Evolutionary conservation across 2,797 vertebrate species (phyloP), one percentile per base, ranked within the genome.

Genomic region (Hydrocynus forskahlii): DNA sequence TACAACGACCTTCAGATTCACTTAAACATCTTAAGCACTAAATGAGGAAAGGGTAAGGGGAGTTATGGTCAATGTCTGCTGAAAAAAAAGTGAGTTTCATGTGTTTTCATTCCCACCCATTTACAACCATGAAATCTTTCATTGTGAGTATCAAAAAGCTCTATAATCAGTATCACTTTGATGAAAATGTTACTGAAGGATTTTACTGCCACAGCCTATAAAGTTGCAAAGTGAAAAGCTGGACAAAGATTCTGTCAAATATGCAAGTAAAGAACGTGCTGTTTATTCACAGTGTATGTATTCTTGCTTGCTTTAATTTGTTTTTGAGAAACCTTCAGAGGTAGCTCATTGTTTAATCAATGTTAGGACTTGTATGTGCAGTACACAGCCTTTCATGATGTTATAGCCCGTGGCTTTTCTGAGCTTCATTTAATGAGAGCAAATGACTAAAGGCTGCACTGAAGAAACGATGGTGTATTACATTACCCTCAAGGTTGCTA

Each of bases 1-100:
- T 82, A 84, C 70, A 76, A 14, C 45, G 57, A 76, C 86, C 87
- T 88, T 87, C 88, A 87, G 73, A 78, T 83, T 87, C 85, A 86
- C 81, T 87, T 89, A 75, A 86, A 83, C 70, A 85, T 83, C 78
- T 85, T 69, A 75, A 81, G 70, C 76, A 69, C 70, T 72, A 78
- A 79, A 86, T 71, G 62, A 73, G 54, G 38, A 75, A 48, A 74
- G 55, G 25, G 75, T 63, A 13, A 19, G 40, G 25, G 35, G 35
- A 4, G 35, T 88, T 68, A 86, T 78, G 71, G 79, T 74, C 79
- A 70, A 73, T 62, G 17, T 35, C 40, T 52, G 75, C 60, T 74
- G 73, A 73, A 66, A 79, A 71, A 64, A 78, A 74, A n/a, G 63
- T 43, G 68, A 80, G 23, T 78, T 77, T 25, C 29, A 29, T 59